Evolutionary conservation across 2,888 invertebrate species (phyloP), one percentile per base, ranked within the genome.

Genomic region (Actias luna): DNA sequence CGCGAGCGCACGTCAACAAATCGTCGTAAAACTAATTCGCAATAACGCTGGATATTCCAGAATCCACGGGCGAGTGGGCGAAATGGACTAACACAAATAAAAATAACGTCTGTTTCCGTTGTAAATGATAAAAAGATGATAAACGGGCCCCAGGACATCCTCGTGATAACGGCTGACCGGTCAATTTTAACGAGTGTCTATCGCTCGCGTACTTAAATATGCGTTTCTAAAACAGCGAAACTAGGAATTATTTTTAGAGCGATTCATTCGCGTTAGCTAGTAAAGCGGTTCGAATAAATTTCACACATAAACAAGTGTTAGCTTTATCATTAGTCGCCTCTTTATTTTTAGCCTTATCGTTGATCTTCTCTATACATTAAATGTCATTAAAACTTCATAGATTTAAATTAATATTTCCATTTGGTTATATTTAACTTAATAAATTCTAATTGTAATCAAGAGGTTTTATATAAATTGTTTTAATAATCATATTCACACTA

Each of bases 81-180:
- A 73, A 69, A 76, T 74, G 77, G 80, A 79, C 80, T 82, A 81
- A 83, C 77, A 84, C 76, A 85, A 87, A 88, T 87, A 90, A 86
- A 85, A 89, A 87, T 82, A 84, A 74, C 71, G 86, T 74, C 89
- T 89, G 92, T 83, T 91, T 92, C 92, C 92, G 88, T 79, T 82
- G 67, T 35, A 16, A n/a, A 55, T 71, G 91, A 91, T 91, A 91
- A 86, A 69, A 66, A 33, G 59, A 69, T 76, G 87, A 85, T 81
- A 80, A 72, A 65, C 64, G 59, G 62, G 69, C 64, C 67, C 71
- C 91, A 89, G 92, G 92, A 92, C 77, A 83, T 92, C 92, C 92
- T 88, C 73, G 63, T 69, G 92, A 92, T 92, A 91, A 77, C 68
- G 59, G 61, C 64, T 79, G 87, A 87, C 87, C 88, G 86, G 85